Evolutionary conservation across 2,797 vertebrate species (phyloP), one percentile per base, ranked within the genome.

Genomic region (Octomys mimax): DNA sequence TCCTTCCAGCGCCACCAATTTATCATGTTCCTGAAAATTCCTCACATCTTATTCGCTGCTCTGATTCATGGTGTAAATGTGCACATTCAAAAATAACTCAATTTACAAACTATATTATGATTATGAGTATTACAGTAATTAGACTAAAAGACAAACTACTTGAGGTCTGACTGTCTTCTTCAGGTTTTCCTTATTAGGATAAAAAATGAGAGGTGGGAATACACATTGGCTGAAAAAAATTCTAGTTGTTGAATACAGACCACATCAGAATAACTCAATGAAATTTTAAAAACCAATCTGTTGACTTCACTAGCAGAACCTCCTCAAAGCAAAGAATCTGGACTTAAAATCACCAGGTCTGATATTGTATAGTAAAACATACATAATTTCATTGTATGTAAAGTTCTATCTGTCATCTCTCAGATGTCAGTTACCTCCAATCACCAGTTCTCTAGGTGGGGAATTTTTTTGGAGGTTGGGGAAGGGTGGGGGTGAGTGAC

Each of bases 21-120:
- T 90, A 28, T 82, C 75, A 52, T 87, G 91, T 86, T 28, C 77
- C 88, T 79, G 85, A 89, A 91, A 96, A 91, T 61, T 91, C 24
- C 68, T 81, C 87, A 93, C 22, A 92, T 68, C 13, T 66, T 85
- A 87, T 61, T 83, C 46, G 81, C 84, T 89, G 83, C 18, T 96
- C 13, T 9, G 84, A 54, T 61, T 96, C 28, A 88, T 87, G 92
- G 90, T 71, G 75, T 54, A 96, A 95, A 71, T 84, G 16, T 66
- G 28, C 33, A 84, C 59, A 94, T 92, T 92, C 93, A 19, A 92
- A 96, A 87, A 36, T 86, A 83, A 87, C 39, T 49, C 19, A 84
- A 42, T 83, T 71, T 77, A 33, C 33, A 88, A 96, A 92, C 61
- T 85, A 94, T 57, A 77, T 33, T 84, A 78, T 89, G 66, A 91